Percentiles rank a stretch among this genome's conserved stretches.
These are phyloP conservation scores for Isichthys henryi DNA, from an alignment of 2,113 vertebrate genomes.

Conservation along the genomic window DNA sequence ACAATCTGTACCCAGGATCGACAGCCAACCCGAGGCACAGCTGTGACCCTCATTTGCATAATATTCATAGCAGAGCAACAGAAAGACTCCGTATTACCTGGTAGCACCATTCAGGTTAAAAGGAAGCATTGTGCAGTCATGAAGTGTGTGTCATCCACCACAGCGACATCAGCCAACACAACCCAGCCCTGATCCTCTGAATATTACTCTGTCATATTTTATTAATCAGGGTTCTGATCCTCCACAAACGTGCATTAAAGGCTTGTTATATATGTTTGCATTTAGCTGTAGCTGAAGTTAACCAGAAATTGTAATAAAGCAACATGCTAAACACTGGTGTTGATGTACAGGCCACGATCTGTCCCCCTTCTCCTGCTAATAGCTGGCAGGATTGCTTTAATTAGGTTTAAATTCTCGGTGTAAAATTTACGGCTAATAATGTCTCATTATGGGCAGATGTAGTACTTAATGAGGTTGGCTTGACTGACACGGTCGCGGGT, in stretches of 20 bases:
- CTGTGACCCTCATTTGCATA: neutral
- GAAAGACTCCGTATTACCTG: neutral
- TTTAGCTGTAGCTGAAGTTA: neutral
- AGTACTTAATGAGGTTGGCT: neutral
- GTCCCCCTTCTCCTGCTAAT: conserved; percentile 23
- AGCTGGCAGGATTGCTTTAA: conserved; percentile 37
- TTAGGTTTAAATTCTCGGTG: conserved; percentile 41
- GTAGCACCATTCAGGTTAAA: neutral
- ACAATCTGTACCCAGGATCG: neutral
- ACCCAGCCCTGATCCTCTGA: neutral
- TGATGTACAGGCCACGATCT: neutral
- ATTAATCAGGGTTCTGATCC: neutral
- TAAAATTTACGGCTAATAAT: conserved; percentile 35
- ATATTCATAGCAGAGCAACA: neutral
- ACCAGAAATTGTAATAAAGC: neutral
- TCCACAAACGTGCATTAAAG: neutral
- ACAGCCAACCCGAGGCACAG: neutral
- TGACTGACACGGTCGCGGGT: neutral
- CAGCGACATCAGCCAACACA: neutral
- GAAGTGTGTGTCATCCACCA: neutral
- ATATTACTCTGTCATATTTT: neutral
- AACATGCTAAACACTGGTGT: neutral
- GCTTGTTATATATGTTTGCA: neutral
- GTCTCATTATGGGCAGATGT: conserved; percentile 27
- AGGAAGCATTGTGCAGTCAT: neutral